Percentiles rank a stretch among this genome's conserved stretches.
Conservation (phyloP, 2,113 vertebrate genomes). For the human (Homo sapiens) region DNA sequence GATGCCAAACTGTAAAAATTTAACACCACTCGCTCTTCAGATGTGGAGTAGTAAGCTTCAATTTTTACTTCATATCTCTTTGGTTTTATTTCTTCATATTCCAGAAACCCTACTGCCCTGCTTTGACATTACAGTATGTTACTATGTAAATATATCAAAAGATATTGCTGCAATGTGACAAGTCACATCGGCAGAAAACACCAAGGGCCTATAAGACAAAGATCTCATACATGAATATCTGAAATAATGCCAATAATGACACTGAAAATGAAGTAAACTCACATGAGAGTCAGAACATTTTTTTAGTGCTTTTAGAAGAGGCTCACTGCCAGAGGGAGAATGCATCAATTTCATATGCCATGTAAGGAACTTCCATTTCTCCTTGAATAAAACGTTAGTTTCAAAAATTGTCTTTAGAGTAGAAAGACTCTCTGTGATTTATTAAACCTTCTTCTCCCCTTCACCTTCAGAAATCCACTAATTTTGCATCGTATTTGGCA, state of each 20-base stretch:
- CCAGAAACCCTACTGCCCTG: constrained; percentile 21
- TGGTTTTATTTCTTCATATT: constrained; percentile 38
- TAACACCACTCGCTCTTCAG: background rate
- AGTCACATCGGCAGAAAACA: constrained; percentile 33
- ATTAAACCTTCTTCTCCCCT: background rate
- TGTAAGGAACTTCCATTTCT: constrained; percentile 65
- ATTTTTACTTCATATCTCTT: constrained; percentile 23
- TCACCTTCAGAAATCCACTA: background rate
- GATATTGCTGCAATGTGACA: background rate
- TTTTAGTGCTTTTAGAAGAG: constrained; percentile 70
- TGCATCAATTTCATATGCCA: constrained; percentile 67
- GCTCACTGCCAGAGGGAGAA: constrained; percentile 67
- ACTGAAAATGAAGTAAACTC: constrained; percentile 68
- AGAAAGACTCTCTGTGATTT: constrained; percentile 35
- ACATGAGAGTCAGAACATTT: constrained; percentile 56
- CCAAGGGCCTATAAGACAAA: background rate
- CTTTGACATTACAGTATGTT: constrained; percentile 30
- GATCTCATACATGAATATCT: constrained; percentile 25
- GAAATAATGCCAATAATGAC: constrained; percentile 62
- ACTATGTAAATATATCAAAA: constrained; percentile 53
- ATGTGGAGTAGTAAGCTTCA: constrained; percentile 17
- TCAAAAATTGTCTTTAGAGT: constrained; percentile 58
- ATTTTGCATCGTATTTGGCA: background rate
- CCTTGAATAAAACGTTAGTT: constrained; percentile 53
- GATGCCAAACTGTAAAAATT: constrained; percentile 37